Percentiles rank a stretch among this genome's conserved stretches.
Evolutionary conservation across 2,888 invertebrate genomes (phyloP).

Genomic region (Chrysomela aeneicollis): DNA sequence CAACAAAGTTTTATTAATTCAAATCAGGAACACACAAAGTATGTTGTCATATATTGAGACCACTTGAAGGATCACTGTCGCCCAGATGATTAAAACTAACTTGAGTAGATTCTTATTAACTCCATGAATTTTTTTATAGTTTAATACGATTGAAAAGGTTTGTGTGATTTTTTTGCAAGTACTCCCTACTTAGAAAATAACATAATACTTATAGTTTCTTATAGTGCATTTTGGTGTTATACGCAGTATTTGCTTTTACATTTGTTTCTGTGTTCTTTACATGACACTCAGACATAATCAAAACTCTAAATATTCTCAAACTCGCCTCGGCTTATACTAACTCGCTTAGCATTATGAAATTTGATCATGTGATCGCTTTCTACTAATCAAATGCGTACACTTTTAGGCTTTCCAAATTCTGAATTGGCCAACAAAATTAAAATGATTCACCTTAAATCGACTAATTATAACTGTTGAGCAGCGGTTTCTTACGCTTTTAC

Average conservation of each 20-base stretch:
- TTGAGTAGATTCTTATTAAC: neutral
- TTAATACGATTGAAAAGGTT: neutral
- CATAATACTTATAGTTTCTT: neutral
- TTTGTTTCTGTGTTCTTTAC: neutral
- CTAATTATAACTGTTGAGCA: too few species aligned
- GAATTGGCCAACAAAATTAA: neutral
- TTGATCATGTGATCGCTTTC: neutral
- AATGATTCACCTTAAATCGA: too few species aligned
- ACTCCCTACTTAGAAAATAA: neutral
- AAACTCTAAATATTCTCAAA: neutral
- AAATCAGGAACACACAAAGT: too few species aligned
- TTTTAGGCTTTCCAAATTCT: neutral
- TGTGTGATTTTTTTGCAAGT: neutral
- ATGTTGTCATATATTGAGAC: too few species aligned
- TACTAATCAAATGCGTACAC: neutral
- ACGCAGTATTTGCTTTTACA: neutral
- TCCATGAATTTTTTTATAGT: neutral
- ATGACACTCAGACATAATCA: neutral
- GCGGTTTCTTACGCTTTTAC: too few species aligned
- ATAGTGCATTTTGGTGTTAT: constrained; percentile 2
- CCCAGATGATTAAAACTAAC: neutral
- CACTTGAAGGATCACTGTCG: too few species aligned
- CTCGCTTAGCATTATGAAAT: neutral
- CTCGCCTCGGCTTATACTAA: neutral
- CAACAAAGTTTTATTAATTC: too few species aligned